Evolutionary conservation across 2,797 vertebrate species (phyloP).

Genomic region (Saxicola maurus): DNA sequence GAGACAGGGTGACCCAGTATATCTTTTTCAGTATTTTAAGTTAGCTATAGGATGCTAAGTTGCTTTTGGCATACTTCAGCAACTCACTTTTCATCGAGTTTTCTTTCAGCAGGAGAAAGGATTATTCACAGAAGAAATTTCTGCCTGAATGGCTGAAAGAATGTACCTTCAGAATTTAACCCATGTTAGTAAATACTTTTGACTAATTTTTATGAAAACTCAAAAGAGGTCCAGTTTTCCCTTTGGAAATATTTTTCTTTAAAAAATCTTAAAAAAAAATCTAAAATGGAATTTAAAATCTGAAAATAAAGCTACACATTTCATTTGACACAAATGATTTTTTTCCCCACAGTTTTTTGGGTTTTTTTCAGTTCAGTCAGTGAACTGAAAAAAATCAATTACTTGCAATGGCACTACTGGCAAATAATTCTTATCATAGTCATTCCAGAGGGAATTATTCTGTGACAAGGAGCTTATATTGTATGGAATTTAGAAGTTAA

Average conservation of each 20-base stretch:
- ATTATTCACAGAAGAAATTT: background rate
- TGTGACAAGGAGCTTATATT: background rate
- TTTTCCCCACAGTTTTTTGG: background rate
- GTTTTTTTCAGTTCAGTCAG: background rate
- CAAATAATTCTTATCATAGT: constrained; percentile 20
- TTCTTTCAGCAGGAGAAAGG: background rate
- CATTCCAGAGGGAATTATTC: constrained; percentile 17
- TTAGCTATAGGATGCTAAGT: background rate
- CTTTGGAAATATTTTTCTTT: background rate
- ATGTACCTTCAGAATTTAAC: background rate
- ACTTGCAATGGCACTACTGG: background rate
- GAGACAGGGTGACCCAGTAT: background rate
- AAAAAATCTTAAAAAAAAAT: background rate
- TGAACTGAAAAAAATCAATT: constrained; percentile 37
- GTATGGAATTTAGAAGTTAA: background rate
- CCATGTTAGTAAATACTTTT: background rate
- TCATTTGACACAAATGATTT: background rate
- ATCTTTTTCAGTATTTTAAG: background rate
- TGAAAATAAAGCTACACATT: background rate
- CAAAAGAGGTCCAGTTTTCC: background rate
- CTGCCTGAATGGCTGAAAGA: background rate
- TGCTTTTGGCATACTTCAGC: background rate
- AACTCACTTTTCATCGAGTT: background rate
- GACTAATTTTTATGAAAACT: background rate
- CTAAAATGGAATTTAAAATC: background rate